Base-by-base conservation (phyloP, 2,888 invertebrate species). In the Hoplodrina ambigua region DNA sequence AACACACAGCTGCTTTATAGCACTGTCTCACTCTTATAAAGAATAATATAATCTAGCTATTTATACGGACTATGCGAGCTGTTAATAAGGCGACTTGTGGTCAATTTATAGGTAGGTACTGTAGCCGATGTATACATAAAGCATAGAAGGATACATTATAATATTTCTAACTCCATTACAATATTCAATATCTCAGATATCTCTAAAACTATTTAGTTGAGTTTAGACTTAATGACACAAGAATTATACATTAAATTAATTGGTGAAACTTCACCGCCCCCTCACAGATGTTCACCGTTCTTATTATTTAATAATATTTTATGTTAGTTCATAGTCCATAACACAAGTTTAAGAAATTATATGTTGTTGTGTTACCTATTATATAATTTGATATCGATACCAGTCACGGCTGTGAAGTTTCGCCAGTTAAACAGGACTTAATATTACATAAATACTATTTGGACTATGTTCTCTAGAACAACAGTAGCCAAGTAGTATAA, bases 11-110 rank as follows among this genome's bases (percentile, higher is more conserved):
- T 17, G 17, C 54, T 11, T 6, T 19, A 50, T 19, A 59, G 33
- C n/a, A n/a, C 11, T 55, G 8, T 60, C 17, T 15, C 30, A 55
- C 30, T 64, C 37, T 59, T 7, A 19, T 46, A 41, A n/a, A 17
- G 72, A 44, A 41, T 41, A 41, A 11, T 41, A 59, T 46, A 33
- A 49, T 58, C 44, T 4, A 13, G 17, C 17, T 56, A 46, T 19
- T 4, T 44, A 49, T 6, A 54, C 54, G 33, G 11, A 20, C 37
- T 41, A 53, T 56, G 30, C 59, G 33, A 20, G 20, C n/a, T 20
- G 41, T 55, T 67, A 46, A 37, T 72, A 55, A 75, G 71, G 59
- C 78, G 65, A 77, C 49, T 60, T 77, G 72, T 19, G 64, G 55
- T 56, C 20, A 37, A 10, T n/a, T 33, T 1, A 13, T 53, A 59